Evolutionary conservation across 2,113 vertebrate species (phyloP), one percentile per base, ranked within the genome.

Genomic region (Tamias sibiricus): DNA sequence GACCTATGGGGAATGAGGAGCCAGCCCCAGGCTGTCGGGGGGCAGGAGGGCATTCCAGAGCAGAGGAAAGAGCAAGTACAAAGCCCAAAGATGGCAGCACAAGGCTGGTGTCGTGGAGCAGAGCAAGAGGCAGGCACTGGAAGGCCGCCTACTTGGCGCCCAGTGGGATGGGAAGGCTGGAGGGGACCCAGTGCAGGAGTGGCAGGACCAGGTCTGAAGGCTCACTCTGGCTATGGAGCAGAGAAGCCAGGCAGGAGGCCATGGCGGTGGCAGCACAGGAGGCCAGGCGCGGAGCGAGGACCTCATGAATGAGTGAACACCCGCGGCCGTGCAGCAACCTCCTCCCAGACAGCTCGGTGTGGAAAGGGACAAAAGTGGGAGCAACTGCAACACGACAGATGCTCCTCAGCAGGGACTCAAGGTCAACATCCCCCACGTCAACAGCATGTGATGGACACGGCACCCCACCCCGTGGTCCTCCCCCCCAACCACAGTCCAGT

Each of bases 371-470:
- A 35, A 44, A 35, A 30, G 57, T 13, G 16, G 32, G 17, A n/a
- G 32, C 16, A 69, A 30, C 40, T 47, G 11, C 10, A 74, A 49
- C 32, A n/a, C 10, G 42, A 32, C 1, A 13, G 49, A 8, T 8
- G 28, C 6, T 35, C 57, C 44, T 49, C 74, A 8, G 32, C 4
- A 0, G 16, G 54, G 16, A 20, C 44, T 47, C 30, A 28, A n/a
- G 32, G 71, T 17, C 40, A 17, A 16, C 32, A 26, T 32, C 54
- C 7, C 35, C 42, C 20, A 16, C 22, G 6, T 13, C 20, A 49
- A 7, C 4, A 20, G 68, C 1, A 13, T 0, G 16, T 26, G 44
- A 32, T 2, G 40, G 52, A 7, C 19, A 19, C 0, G 0, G 7
- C 30, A 28, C 90, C 16, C 44, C 6, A 17, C 28, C 54, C 54